phyloP scores from a whole-genome alignment of 2,113 vertebrate genomes.

The Embiotoca jacksoni region DNA sequence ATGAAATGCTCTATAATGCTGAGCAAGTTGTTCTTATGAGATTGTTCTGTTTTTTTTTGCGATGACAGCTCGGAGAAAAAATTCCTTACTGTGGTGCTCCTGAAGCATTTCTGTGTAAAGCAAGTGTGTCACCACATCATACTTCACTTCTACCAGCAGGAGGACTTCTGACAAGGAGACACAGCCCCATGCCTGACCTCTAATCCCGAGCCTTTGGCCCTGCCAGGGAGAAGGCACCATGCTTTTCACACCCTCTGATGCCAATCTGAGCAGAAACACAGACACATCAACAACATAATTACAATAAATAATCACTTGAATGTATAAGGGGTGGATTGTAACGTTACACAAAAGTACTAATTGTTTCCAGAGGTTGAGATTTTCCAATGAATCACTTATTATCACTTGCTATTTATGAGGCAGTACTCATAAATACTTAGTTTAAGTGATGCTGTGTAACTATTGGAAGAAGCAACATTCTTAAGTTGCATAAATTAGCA shows the following conservation, averaged over 20 bases:
- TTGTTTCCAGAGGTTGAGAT: not conserved
- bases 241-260: constrained; percentile 72
- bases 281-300: not conserved
- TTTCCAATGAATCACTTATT: not conserved
- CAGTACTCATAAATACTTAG: no score
- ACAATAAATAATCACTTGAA: not conserved
- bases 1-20: not conserved
- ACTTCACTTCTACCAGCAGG: constrained; percentile 79
- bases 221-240: constrained; percentile 49
- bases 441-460: no score
- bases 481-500: no score
- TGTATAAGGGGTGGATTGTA: not conserved
- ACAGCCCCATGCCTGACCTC: constrained; percentile 60
- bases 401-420: no score
- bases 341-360: not conserved
- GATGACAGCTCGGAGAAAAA: not conserved
- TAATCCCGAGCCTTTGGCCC: constrained; percentile 5
- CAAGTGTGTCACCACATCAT: constrained; percentile 73
- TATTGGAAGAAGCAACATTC: no score
- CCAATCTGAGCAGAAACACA: constrained; percentile 57
- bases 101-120: constrained; percentile 84
- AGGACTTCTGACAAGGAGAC: constrained; percentile 72
- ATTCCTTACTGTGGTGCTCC: constrained; percentile 73
- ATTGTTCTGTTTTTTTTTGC: not conserved
- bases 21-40: not conserved